phyloP scores from a whole-genome alignment of 2,888 invertebrate genomes.

The Drosophila pseudotalamancana region DNA sequence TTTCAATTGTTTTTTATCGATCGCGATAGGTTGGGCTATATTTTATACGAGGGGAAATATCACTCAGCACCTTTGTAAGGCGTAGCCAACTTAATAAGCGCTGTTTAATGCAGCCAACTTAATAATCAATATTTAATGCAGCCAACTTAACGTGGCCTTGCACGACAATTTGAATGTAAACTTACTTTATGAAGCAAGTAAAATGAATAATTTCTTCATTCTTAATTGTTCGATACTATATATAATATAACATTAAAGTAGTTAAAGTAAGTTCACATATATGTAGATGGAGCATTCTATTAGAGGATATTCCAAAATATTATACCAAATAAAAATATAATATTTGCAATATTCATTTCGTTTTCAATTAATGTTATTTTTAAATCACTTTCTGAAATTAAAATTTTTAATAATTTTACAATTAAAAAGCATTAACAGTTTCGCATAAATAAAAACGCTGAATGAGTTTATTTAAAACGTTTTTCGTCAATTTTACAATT shows the following conservation, averaged over 20 bases:
- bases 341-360: too few relatives aligned
- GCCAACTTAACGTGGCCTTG: background rate
- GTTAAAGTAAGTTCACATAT: background rate
- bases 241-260: too few relatives aligned
- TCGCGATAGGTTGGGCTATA: background rate
- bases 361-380: too few relatives aligned
- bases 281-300: background rate
- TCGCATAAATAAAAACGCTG: slow-evolving; percentile 73
- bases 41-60: background rate
- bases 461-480: slow-evolving; percentile 74
- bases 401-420: background rate
- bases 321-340: too few relatives aligned
- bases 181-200: too few relatives aligned
- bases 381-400: background rate
- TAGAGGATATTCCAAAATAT: background rate
- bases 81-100: slow-evolving; percentile 2
- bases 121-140: too few relatives aligned
- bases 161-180: too few relatives aligned
- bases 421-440: slow-evolving; percentile 20
- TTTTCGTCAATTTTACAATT: slow-evolving; percentile 80
- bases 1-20: background rate
- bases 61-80: background rate
- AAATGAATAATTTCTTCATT: too few relatives aligned
- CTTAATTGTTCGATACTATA: too few relatives aligned
- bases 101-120: background rate